Percentiles rank a stretch among this genome's conserved stretches.
Conservation (phyloP, 1,140 invertebrate species). For the Aethina tumida region DNA sequence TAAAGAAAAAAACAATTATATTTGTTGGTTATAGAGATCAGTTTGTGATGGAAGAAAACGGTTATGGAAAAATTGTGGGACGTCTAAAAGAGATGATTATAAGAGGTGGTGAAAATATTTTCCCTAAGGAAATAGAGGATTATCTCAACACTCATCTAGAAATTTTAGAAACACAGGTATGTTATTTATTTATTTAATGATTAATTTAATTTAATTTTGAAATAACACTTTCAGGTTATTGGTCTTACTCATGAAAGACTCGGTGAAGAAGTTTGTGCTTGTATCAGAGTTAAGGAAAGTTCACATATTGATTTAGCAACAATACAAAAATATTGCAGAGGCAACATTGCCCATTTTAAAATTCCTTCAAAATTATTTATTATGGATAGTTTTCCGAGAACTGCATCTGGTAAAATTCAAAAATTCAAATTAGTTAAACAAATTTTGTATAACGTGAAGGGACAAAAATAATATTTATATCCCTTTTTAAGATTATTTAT, state of each 20-base stretch:
- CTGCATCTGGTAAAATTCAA: slow-evolving; percentile 74
- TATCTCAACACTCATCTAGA: slow-evolving; percentile 66
- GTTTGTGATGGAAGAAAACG: slow-evolving; percentile 61
- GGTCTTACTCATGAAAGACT: slow-evolving; percentile 71
- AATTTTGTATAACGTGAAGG: background rate
- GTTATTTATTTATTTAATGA: slow-evolving; percentile 6
- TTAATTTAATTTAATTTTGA: background rate
- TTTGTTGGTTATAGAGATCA: slow-evolving; percentile 53
- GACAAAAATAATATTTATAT: background rate
- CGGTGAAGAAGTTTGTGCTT: slow-evolving; percentile 82
- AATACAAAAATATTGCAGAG: slow-evolving; percentile 58
- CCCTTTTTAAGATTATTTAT: no score
- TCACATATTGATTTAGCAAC: slow-evolving; percentile 44
- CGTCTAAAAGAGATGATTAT: slow-evolving; percentile 85
- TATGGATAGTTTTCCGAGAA: slow-evolving; percentile 67
- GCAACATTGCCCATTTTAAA: slow-evolving; percentile 74
- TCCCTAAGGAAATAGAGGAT: slow-evolving; percentile 79
- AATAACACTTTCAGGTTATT: slow-evolving; percentile 41
- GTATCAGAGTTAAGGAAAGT: slow-evolving; percentile 40
- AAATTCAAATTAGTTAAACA: slow-evolving; percentile 43
- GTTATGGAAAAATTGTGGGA: slow-evolving; percentile 71
- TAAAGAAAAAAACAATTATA: background rate
- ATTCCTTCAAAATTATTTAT: slow-evolving; percentile 66
- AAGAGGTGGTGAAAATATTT: slow-evolving; percentile 86
- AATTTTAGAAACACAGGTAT: slow-evolving; percentile 66